Conservation (phyloP, 2,113 vertebrate species). For the Cariama cristata region DNA sequence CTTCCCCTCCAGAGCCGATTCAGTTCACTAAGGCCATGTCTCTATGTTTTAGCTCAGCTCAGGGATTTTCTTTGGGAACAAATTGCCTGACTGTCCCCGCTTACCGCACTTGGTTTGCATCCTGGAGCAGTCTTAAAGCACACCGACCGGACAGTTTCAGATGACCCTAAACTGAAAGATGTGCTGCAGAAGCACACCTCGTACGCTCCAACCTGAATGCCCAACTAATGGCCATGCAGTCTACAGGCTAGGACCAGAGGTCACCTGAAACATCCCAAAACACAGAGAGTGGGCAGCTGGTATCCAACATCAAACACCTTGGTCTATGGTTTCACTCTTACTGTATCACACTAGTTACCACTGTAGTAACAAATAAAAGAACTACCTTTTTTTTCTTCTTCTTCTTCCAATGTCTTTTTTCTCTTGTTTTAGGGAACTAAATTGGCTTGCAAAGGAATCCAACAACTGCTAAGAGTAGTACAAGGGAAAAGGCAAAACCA, state of each 20-base stretch:
- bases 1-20: background rate
- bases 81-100: background rate
- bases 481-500: background rate
- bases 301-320: background rate
- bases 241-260: background rate
- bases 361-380: background rate
- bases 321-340: background rate
- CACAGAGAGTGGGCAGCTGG: background rate
- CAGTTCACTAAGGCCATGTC: background rate
- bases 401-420: background rate
- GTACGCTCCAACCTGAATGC: background rate
- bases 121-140: background rate
- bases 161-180: background rate
- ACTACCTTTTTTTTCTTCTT: background rate
- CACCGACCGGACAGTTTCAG: background rate
- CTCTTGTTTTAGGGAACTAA: background rate
- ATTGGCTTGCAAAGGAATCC: background rate
- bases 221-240: background rate
- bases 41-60: background rate
- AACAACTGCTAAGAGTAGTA: background rate
- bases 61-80: background rate
- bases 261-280: background rate
- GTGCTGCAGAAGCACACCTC: background rate
- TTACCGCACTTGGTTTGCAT: background rate
- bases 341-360: background rate